A percentile compares a stretch with the other conserved stretches of the same genome.
Conservation (phyloP, 2,113 vertebrate genomes). For the Sigmodon hispidus region DNA sequence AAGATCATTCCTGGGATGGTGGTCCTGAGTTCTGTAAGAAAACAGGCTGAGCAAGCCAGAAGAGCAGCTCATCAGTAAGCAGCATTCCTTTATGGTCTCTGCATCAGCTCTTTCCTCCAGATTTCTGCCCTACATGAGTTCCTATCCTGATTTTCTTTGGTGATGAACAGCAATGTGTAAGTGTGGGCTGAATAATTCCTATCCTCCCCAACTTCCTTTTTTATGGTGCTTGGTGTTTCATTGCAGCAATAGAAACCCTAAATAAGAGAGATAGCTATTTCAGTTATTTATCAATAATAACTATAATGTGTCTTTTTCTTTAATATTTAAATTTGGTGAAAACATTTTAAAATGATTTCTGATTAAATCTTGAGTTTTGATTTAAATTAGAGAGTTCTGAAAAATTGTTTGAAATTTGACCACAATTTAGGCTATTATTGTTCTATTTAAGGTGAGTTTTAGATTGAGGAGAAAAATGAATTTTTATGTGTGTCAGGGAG, state of each 20-base stretch:
- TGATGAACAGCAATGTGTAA: neutral
- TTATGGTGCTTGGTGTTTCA: neutral
- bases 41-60: neutral
- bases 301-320: neutral
- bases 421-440: neutral
- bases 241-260: neutral
- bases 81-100: neutral
- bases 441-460: conserved; percentile 19
- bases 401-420: conserved; percentile 8
- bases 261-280: neutral
- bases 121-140: neutral
- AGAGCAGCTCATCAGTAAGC: neutral
- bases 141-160: neutral
- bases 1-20: neutral
- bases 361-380: neutral
- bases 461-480: neutral
- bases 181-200: neutral
- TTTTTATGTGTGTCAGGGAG: neutral
- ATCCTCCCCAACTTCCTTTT: neutral
- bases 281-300: neutral
- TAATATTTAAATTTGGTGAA: neutral
- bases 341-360: neutral
- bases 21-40: neutral
- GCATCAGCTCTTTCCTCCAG: neutral
- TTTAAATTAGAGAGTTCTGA: neutral